These are phyloP conservation scores for Leptinotarsa lineolata DNA, from an alignment of 1,140 invertebrate species.

Conservation along the genomic window DNA sequence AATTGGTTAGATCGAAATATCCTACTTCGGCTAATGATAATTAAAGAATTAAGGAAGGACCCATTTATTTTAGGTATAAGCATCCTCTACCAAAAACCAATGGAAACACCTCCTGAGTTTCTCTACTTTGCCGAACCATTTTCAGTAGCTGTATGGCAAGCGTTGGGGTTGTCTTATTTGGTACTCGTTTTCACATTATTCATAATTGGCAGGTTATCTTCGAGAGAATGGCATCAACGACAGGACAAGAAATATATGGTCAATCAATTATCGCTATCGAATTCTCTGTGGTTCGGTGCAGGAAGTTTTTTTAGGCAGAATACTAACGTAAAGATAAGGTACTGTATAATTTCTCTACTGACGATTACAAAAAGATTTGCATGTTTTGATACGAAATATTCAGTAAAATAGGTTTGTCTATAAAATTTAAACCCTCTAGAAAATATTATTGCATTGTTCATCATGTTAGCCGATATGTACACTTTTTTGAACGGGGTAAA, in stretches of 20 bases:
- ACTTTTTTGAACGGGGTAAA: no score
- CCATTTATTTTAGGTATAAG: slow-evolving; percentile 63
- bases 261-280: slow-evolving; percentile 69
- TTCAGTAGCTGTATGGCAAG: slow-evolving; percentile 78
- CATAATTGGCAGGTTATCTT: slow-evolving; percentile 72
- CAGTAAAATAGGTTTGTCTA: no score
- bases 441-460: no score
- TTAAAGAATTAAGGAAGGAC: no score
- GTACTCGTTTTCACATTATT: slow-evolving; percentile 73
- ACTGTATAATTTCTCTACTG: slow-evolving; percentile 5
- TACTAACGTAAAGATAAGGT: slow-evolving; percentile 78
- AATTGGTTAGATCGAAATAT: not conserved
- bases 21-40: not conserved
- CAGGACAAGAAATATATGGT: slow-evolving; percentile 61
- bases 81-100: slow-evolving; percentile 74
- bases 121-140: slow-evolving; percentile 83
- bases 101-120: slow-evolving; percentile 69
- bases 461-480: no score
- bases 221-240: slow-evolving; percentile 73
- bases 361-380: no score
- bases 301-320: slow-evolving; percentile 83
- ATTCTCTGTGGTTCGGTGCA: slow-evolving; percentile 60
- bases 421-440: no score
- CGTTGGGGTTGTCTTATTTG: slow-evolving; percentile 76
- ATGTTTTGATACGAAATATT: no score